phyloP scores from a whole-genome alignment of 2,113 vertebrate genomes.

The Eptesicus fuscus region DNA sequence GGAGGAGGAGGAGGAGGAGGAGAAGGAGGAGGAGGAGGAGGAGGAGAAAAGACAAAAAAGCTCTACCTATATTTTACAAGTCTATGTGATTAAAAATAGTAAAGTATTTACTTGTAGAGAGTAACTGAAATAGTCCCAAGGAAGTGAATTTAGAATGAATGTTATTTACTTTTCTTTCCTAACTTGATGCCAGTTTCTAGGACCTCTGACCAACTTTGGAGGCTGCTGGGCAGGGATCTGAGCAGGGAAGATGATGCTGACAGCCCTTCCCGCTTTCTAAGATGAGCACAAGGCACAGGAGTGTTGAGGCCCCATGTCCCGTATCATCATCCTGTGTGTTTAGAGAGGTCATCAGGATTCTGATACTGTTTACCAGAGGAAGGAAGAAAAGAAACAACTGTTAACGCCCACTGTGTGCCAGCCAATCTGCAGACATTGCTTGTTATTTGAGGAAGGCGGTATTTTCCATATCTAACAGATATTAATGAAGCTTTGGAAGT shows the following conservation, averaged over 20 bases:
- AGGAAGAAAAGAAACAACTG: not conserved
- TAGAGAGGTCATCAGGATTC: not conserved
- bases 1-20: not conserved
- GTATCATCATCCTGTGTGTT: not conserved
- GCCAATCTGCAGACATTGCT: not conserved
- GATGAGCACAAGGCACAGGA: not conserved
- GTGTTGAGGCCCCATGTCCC: not conserved
- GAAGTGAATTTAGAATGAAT: not conserved
- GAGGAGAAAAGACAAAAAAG: not conserved
- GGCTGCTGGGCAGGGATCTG: not conserved
- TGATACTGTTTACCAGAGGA: not conserved
- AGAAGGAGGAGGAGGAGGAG: not conserved
- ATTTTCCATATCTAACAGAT: not conserved
- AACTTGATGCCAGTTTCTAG: not conserved
- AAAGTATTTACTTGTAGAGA: not conserved
- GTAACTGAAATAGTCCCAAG: not conserved
- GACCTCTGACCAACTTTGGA: not conserved
- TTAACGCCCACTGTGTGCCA: not conserved
- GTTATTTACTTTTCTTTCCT: not conserved
- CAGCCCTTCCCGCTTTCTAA: not conserved
- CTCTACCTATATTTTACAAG: not conserved
- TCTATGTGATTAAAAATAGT: slow-evolving; percentile 19
- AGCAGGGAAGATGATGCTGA: rapidly evolving
- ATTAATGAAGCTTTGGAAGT: not conserved
- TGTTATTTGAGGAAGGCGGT: not conserved